Evolutionary conservation across 2,113 vertebrate species (phyloP).

Genomic region (Cinclus cinclus): DNA sequence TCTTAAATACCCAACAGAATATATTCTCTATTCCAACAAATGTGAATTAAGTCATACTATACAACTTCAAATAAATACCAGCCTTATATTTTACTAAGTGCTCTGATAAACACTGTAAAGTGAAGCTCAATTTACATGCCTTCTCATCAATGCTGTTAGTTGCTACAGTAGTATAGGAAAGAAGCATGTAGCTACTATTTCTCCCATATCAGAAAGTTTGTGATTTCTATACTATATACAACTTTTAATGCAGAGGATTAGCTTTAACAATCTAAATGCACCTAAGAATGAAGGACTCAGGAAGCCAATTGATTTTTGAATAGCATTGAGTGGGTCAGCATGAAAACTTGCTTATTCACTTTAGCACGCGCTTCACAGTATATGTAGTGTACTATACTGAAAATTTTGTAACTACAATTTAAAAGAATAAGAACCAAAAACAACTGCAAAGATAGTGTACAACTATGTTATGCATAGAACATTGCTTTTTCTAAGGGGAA

Average conservation of each 20-base stretch:
- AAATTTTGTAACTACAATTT: conserved; percentile 78
- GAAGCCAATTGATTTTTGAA: conserved; percentile 77
- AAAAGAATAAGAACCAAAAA: conserved; percentile 78
- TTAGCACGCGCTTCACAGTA: conserved; percentile 89
- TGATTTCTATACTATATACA: conserved; percentile 72
- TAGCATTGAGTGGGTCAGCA: conserved; percentile 83
- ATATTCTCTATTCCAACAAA: conserved; percentile 92
- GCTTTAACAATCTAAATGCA: conserved; percentile 76
- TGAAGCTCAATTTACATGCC: conserved; percentile 84
- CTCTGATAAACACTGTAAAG: conserved; percentile 86
- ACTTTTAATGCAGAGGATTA: conserved; percentile 73
- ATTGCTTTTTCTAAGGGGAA: conserved; percentile 92
- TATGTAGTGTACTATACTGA: conserved; percentile 88
- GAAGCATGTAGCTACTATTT: conserved; percentile 77
- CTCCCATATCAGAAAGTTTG: conserved; percentile 61
- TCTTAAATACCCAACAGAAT: conserved; percentile 97
- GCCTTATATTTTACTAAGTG: conserved; percentile 91
- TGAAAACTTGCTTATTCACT: conserved; percentile 84
- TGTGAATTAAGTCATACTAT: conserved; percentile 94
- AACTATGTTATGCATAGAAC: conserved; percentile 94
- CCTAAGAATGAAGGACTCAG: conserved; percentile 73
- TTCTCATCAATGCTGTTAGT: conserved; percentile 78
- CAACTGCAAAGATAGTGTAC: conserved; percentile 88
- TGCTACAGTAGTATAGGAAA: conserved; percentile 77
- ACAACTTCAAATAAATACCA: conserved; percentile 98